Base-by-base conservation (phyloP, 2,888 invertebrate species). In the Vannuccia rotundouncinata region DNA sequence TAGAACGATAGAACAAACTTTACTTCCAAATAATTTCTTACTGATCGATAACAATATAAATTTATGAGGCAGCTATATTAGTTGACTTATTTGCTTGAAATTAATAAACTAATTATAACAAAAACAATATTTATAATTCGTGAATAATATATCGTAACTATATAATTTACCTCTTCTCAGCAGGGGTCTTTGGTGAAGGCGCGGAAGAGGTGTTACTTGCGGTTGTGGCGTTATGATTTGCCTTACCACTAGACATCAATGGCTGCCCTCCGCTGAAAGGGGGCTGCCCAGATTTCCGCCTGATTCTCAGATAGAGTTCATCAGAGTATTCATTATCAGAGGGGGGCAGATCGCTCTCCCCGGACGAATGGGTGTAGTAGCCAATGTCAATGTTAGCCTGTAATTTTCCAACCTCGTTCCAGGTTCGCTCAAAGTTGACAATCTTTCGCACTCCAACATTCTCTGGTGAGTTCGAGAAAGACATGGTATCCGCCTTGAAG, bases 321-420 rank as follows among this genome's bases (percentile, higher is more conserved):
- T 81, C 81, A 2, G 81, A 81, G 45, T 78, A 81, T n/a, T 81
- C 81, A 31, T 81, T 81, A 17, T 81, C 81, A n/a, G 80, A 77
- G 1, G 81, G 81, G 10, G 81, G 81, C 28, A 81, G 59, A 66
- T 81, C 81, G n/a, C 59, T 59, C 30, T 81, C 81, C 17, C 81
- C 81, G 13, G 59, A 59, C 17, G 75, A 75, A 31, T 81, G 80
- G 5, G 81, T 81, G 77, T 81, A 81, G 31, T 81, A 81, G 74
- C 81, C 81, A n/a, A 59, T 31, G 28, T 81, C 81, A 1, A 81
- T 77, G 31, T 81, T 81, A 17, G 77, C 66, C 45, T 81, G 82
- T 0, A 81, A 29, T 25, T 82, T 81, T 25, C 59, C 27, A 0
- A 81, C 80, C 45, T 81, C 81, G 22, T 29, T 77, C 80, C 76